Evolutionary conservation across 2,113 vertebrate genomes (phyloP), one percentile per base, ranked within the genome.

Genomic region (Mesoclemmys tuberculata): DNA sequence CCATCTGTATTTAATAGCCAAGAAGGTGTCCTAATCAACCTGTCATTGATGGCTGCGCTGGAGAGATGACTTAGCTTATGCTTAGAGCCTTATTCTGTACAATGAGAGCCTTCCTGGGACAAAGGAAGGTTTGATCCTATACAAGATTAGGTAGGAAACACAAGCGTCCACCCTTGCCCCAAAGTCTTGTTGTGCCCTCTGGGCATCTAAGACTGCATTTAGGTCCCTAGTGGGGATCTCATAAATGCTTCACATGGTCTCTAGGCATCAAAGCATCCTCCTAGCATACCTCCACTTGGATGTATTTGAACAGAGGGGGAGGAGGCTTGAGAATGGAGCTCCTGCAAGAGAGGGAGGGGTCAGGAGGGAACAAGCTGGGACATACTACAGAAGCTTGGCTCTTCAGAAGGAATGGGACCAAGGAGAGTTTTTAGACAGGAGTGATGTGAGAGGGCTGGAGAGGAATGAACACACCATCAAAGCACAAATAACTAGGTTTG

Each of bases 1-100:
- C 96, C 97, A 95, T 98, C 77, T 92, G 91, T 97, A 87, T 38
- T 64, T 44, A 49, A 97, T 96, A 98, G 38, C 44, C 14, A 18
- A 24, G 77, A 58, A 38, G 26, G 18, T 71, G 31, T 41, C 55
- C 71, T 54, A 41, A n/a, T 54, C 38, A 13, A 55, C n/a, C 46
- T 82, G 84, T 35, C 84, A 21, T 49, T 41, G 56, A 38, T 41
- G 77, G 19, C 77, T 19, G n/a, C 82, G 75, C 52, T 80, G 46
- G 71, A 68, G 13, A 83, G 35, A 54, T n/a, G 82, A n/a, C 6
- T 51, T 88, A 31, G 41, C 74, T 27, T 46, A 46, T 49, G 49
- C 16, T 1, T 14, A 55, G 54, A 38, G n/a, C 80, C 64, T 16
- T 75, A 74, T 54, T 74, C 41, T n/a, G 41, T 10, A 74, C 21